Conservation (phyloP, 2,797 vertebrate genomes). For the Aselliscus stoliczkanus region DNA sequence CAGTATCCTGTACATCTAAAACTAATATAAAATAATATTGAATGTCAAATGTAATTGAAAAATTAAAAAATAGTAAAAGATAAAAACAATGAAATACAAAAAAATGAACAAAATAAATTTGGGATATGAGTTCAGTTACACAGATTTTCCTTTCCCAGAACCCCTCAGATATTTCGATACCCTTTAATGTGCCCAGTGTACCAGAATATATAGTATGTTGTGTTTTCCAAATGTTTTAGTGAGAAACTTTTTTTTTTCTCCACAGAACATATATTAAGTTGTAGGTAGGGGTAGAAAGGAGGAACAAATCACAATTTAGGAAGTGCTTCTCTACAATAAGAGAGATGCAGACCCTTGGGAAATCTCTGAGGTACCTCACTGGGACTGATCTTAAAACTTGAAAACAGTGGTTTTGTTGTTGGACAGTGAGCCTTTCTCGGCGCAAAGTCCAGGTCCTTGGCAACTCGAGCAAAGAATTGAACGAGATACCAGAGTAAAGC, state of each 20-base stretch:
- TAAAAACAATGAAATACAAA: no score
- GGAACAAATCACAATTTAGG: neutral
- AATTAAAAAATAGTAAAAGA: no score
- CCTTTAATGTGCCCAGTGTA: neutral
- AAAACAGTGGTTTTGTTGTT: neutral
- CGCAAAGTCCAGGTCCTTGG: no score
- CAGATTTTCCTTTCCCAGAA: neutral
- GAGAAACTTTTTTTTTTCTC: neutral
- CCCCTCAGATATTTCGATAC: neutral
- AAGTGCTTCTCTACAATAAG: neutral
- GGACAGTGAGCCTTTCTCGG: no score
- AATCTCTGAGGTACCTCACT: neutral
- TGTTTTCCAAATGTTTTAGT: neutral
- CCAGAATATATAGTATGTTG: neutral
- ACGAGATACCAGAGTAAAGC: no score
- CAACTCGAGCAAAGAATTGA: no score
- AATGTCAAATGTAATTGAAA: no score
- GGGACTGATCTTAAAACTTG: neutral
- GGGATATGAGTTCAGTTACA: neutral
- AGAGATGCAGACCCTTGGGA: neutral
- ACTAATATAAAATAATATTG: no score
- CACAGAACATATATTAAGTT: neutral
- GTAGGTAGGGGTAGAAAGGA: neutral
- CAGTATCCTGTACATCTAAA: no score
- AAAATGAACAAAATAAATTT: neutral